phyloP scores from a whole-genome alignment of 1,140 invertebrate genomes.

The Cotesia chilonis region DNA sequence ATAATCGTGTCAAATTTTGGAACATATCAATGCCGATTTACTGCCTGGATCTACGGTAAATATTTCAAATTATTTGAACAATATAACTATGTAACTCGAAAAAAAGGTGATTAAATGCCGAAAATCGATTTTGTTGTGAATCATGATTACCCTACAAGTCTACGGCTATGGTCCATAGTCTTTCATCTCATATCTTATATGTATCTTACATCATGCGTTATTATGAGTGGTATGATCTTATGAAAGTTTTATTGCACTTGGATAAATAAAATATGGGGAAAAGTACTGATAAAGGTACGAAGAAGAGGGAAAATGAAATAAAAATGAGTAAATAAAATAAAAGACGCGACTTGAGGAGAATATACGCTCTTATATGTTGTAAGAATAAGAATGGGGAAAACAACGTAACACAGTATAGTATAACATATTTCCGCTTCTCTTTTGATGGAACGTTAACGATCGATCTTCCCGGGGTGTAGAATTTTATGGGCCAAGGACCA shows the following conservation, averaged over 20 bases:
- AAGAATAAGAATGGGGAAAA: constrained; percentile 13
- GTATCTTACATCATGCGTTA: no score
- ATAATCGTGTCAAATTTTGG: no score
- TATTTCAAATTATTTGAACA: no score
- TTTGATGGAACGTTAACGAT: constrained; percentile 39
- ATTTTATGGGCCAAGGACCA: constrained; percentile 20
- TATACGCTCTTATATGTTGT: background rate
- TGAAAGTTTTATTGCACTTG: background rate
- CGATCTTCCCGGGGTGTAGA: constrained; percentile 31
- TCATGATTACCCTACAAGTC: no score
- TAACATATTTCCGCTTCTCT: constrained; percentile 20
- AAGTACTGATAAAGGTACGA: background rate
- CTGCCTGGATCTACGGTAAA: no score
- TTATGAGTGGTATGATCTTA: no score
- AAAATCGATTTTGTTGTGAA: no score
- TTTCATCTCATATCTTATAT: no score
- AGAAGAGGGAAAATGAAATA: background rate
- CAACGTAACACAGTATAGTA: background rate
- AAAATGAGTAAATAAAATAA: background rate
- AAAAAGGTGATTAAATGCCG: no score
- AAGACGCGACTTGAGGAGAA: background rate
- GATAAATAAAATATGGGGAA: background rate
- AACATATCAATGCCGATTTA: no score
- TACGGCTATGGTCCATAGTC: no score
- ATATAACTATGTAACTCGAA: no score